Conservation (phyloP, 2,888 invertebrate genomes). For the Ditula angustiorana region DNA sequence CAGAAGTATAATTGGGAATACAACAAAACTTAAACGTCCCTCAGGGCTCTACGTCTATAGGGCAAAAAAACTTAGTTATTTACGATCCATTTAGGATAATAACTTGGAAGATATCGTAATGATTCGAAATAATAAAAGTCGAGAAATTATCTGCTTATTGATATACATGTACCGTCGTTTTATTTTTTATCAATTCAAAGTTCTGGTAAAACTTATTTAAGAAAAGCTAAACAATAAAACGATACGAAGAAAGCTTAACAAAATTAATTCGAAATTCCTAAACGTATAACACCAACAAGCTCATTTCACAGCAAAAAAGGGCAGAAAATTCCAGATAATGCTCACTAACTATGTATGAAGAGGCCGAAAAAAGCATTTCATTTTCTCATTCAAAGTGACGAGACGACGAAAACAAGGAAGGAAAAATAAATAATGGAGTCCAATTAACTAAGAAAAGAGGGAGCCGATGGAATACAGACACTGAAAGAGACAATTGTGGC, state of each 20-base stretch:
- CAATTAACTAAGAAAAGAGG: constrained; percentile 67
- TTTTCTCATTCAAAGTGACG: constrained; percentile 59
- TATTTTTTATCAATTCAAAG: too few species aligned
- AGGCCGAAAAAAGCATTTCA: constrained; percentile 57
- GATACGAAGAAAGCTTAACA: constrained; percentile 10
- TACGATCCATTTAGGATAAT: too few species aligned
- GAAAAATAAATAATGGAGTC: constrained; percentile 69
- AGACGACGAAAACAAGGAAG: constrained; percentile 59
- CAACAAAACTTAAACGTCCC: too few species aligned
- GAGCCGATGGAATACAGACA: constrained; percentile 44
- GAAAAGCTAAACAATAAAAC: background rate
- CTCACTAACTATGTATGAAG: constrained; percentile 52
- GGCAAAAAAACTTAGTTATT: too few species aligned
- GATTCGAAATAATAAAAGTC: too few species aligned
- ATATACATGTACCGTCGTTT: too few species aligned
- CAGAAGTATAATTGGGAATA: too few species aligned
- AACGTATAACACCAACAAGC: constrained; percentile 38
- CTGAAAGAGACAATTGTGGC: constrained; percentile 34
- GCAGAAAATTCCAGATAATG: constrained; percentile 43
- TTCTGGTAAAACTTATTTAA: too few species aligned
- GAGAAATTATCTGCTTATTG: too few species aligned
- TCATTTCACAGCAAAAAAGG: constrained; percentile 32
- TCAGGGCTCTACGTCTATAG: too few species aligned
- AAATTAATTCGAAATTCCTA: constrained; percentile 33
- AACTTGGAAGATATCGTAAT: too few species aligned